phyloP scores from a whole-genome alignment of 2,888 invertebrate species.

The Eupithecia insigniata region DNA sequence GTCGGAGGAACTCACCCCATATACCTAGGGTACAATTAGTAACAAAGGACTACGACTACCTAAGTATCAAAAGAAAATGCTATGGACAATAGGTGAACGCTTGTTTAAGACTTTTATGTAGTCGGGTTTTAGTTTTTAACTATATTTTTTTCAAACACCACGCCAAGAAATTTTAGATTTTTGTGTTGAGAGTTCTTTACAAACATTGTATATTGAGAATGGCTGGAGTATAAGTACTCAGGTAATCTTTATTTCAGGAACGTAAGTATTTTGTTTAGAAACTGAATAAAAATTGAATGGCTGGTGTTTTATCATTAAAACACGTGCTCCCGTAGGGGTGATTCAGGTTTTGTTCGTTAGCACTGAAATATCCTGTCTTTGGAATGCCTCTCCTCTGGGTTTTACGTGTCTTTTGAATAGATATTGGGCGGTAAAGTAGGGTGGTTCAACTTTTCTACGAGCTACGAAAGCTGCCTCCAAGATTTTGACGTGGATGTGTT shows the following conservation, averaged over 20 bases:
- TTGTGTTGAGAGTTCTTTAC: no score
- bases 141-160: no score
- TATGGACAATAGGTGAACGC: no score
- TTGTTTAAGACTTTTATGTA: no score
- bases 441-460: slow-evolving; percentile 34
- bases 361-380: slow-evolving; percentile 54
- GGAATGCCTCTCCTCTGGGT: slow-evolving; percentile 53
- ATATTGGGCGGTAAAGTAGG: slow-evolving; percentile 48
- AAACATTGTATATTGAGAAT: no score
- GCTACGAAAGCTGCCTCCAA: slow-evolving; percentile 16
- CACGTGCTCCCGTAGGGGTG: slow-evolving; percentile 42
- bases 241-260: background rate
- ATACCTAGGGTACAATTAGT: no score
- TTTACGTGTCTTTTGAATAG: slow-evolving; percentile 52
- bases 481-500: background rate
- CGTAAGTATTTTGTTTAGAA: background rate
- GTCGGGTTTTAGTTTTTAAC: no score
- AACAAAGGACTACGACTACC: no score
- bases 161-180: no score
- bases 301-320: slow-evolving; percentile 24
- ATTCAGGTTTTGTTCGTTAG: slow-evolving; percentile 49
- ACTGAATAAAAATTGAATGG: background rate
- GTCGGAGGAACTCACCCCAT: no score
- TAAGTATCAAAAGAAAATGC: no score
- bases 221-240: background rate